Evolutionary conservation across 2,797 vertebrate species (phyloP).

Genomic region (Poeciliopsis paucimaculata): DNA sequence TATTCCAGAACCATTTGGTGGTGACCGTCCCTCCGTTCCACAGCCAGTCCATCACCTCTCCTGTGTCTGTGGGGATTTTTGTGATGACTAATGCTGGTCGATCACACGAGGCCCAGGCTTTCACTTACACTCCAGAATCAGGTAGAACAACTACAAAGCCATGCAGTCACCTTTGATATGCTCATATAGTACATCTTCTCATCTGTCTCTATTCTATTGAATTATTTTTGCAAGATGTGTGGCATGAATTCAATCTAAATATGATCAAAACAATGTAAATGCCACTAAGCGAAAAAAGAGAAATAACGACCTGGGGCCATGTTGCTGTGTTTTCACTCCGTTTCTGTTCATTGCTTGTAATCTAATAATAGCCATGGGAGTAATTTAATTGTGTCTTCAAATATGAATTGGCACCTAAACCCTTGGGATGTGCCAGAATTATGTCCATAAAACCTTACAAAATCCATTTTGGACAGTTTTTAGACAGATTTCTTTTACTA

Average conservation of each 20-base stretch:
- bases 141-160: slow-evolving; percentile 74
- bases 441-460: not conserved
- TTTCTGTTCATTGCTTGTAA: not conserved
- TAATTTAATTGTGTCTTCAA: not conserved
- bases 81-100: slow-evolving; percentile 96
- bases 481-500: not conserved
- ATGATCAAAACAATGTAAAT: not conserved
- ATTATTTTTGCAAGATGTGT: not conserved
- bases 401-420: not conserved
- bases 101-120: slow-evolving; percentile 94
- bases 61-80: slow-evolving; percentile 93
- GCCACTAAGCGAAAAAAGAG: not conserved
- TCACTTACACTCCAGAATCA: slow-evolving; percentile 95
- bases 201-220: not conserved
- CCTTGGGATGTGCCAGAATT: not conserved
- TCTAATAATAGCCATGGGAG: not conserved
- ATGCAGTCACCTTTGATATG: not conserved
- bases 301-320: not conserved
- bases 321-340: not conserved
- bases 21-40: slow-evolving; percentile 97
- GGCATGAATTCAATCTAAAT: not conserved
- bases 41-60: slow-evolving; percentile 89
- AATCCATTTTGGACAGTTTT: not conserved
- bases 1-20: slow-evolving; percentile 94
- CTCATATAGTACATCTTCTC: not conserved